A percentile compares a stretch with the other conserved stretches of the same genome.
These are phyloP conservation scores for Drosophila tristis DNA, from an alignment of 1,140 invertebrate species.

Conservation along the genomic window DNA sequence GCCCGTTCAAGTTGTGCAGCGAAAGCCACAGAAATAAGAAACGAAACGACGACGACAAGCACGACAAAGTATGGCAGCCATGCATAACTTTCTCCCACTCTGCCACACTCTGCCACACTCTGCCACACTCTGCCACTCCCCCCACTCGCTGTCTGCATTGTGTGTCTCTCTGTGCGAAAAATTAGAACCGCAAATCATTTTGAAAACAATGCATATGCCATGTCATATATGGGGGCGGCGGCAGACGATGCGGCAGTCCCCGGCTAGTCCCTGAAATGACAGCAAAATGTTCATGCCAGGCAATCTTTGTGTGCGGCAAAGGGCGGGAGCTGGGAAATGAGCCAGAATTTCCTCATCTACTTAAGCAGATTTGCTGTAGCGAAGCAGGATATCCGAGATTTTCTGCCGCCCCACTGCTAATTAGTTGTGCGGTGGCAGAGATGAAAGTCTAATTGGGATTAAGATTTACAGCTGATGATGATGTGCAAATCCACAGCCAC, in stretches of 20 bases:
- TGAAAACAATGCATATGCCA: slow-evolving; percentile 80
- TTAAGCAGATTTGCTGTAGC: slow-evolving; percentile 14
- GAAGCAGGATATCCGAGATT: slow-evolving; percentile 38
- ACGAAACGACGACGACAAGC: slow-evolving; percentile 26
- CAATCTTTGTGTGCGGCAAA: too few relatives aligned
- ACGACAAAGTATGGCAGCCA: slow-evolving; percentile 67
- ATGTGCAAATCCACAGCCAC: too few relatives aligned
- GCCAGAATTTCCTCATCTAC: slow-evolving; percentile 30
- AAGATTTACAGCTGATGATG: slow-evolving; percentile 1
- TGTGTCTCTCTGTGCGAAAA: slow-evolving; percentile 50
- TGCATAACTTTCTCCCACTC: slow-evolving; percentile 58
- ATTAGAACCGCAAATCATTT: slow-evolving; percentile 80
- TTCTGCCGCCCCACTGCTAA: slow-evolving; percentile 22
- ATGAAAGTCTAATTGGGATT: slow-evolving; percentile 40
- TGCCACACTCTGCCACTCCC: too few relatives aligned
- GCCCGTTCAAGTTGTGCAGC: slow-evolving; percentile 53
- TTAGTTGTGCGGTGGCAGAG: slow-evolving; percentile 29
- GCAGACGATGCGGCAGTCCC: too few relatives aligned
- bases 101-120: slow-evolving; percentile 8
- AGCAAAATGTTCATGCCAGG: too few relatives aligned
- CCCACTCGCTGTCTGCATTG: neutral
- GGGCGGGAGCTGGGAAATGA: slow-evolving; percentile 15
- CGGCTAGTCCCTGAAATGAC: too few relatives aligned
- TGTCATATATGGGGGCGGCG: slow-evolving; percentile 53
- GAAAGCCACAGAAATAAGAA: slow-evolving; percentile 76